phyloP scores from a whole-genome alignment of 2,888 invertebrate species.

The Morpho helenor region DNA sequence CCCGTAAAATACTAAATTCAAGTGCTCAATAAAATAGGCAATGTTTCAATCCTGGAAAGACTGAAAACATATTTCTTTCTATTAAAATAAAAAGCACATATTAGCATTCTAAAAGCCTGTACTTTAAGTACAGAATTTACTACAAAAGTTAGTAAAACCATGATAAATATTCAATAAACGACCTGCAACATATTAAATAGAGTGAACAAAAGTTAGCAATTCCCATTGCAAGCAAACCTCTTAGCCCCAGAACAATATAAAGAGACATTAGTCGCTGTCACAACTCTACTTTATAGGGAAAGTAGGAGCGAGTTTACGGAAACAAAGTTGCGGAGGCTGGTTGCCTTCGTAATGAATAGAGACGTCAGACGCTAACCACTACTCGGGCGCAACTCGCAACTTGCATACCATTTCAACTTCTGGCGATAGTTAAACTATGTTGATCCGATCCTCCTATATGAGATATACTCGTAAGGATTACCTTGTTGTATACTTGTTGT shows the following conservation, averaged over 20 bases:
- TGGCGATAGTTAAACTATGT: slow-evolving; percentile 50
- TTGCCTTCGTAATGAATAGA: slow-evolving; percentile 74
- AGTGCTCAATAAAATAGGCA: too few relatives aligned
- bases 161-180: slow-evolving; percentile 46
- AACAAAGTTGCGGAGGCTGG: slow-evolving; percentile 68
- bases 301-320: slow-evolving; percentile 65
- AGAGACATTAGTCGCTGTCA: slow-evolving; percentile 77
- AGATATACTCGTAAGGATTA: slow-evolving; percentile 27
- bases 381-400: slow-evolving; percentile 62
- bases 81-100: too few relatives aligned
- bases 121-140: too few relatives aligned
- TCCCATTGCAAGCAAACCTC: slow-evolving; percentile 73
- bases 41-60: too few relatives aligned
- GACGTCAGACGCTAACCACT: slow-evolving; percentile 65
- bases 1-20: too few relatives aligned
- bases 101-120: too few relatives aligned
- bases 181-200: slow-evolving; percentile 53
- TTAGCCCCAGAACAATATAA: slow-evolving; percentile 78
- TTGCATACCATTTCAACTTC: slow-evolving; percentile 61
- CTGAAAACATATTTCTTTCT: too few relatives aligned
- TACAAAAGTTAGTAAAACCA: too few relatives aligned
- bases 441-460: slow-evolving; percentile 43
- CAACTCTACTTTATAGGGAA: slow-evolving; percentile 76
- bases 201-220: slow-evolving; percentile 67
- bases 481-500: slow-evolving; percentile 1